Conservation (phyloP, 2,113 vertebrate genomes). For the Trogon surrucura region DNA sequence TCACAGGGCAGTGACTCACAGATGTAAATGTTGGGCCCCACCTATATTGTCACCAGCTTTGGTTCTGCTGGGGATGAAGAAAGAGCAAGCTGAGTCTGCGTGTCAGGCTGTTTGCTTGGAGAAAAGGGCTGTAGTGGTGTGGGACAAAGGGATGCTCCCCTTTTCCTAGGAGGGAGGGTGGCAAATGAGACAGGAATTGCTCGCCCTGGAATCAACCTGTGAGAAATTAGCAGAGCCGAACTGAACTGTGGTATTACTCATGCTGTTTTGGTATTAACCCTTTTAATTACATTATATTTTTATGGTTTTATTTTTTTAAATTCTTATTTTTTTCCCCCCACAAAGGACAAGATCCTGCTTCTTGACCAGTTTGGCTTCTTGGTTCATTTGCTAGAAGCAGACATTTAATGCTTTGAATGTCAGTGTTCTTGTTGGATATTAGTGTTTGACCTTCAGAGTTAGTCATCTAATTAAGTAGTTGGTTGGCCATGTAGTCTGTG, state of each 20-base stretch:
- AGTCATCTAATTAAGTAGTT: not conserved
- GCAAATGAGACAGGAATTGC: not conserved
- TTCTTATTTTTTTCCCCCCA: rapidly evolving
- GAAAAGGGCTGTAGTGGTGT: no score
- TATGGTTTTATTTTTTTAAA: not conserved
- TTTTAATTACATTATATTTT: not conserved
- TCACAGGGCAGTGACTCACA: not conserved
- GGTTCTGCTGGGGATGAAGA: not conserved
- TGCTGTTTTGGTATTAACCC: not conserved
- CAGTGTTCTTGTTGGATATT: not conserved
- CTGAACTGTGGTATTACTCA: not conserved
- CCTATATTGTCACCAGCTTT: not conserved
- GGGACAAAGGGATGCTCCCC: not conserved
- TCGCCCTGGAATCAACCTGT: rapidly evolving
- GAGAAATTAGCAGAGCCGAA: not conserved
- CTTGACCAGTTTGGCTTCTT: not conserved
- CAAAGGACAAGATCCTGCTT: not conserved
- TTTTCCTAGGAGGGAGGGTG: not conserved
- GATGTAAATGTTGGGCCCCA: not conserved
- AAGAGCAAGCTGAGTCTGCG: rapidly evolving
- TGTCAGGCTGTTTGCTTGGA: rapidly evolving
- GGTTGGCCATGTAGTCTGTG: not conserved
- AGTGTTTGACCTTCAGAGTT: not conserved
- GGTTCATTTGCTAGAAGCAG: not conserved
- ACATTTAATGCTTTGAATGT: not conserved